Evolutionary conservation across 2,113 vertebrate genomes (phyloP).

Genomic region (Neogobius melanostomus): DNA sequence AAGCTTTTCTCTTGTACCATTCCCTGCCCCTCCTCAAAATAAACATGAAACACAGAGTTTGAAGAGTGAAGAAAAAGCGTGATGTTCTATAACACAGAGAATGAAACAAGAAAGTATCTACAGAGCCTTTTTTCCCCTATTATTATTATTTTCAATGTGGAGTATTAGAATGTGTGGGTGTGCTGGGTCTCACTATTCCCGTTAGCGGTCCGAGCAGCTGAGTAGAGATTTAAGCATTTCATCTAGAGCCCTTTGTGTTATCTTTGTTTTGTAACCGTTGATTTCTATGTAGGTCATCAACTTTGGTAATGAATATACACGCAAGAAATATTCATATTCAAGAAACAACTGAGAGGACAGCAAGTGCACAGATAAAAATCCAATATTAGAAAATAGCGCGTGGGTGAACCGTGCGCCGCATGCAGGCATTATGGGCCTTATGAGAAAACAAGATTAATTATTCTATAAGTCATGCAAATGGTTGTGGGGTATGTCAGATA

Average conservation of each 20-base stretch:
- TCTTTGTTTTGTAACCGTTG: constrained; percentile 41
- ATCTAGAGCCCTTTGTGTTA: constrained; percentile 40
- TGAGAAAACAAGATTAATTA: constrained; percentile 14
- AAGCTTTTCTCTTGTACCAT: constrained; percentile 68
- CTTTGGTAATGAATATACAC: constrained; percentile 48
- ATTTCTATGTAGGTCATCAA: constrained; percentile 50
- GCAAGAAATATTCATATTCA: constrained; percentile 36
- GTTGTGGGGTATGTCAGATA: constrained; percentile 8
- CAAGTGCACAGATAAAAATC: constrained; percentile 50
- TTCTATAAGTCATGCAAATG: constrained; percentile 13
- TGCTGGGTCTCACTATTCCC: constrained; percentile 56
- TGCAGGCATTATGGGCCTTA: constrained; percentile 12
- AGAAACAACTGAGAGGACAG: constrained; percentile 32
- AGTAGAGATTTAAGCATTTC: constrained; percentile 46
- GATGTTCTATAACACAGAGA: constrained; percentile 53
- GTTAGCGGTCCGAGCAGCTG: constrained; percentile 44
- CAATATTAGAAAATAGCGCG: constrained; percentile 34
- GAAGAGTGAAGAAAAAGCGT: constrained; percentile 66
- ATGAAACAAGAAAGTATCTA: constrained; percentile 31
- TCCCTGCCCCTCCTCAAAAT: constrained; percentile 55
- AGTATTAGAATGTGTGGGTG: constrained; percentile 70
- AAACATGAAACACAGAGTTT: constrained; percentile 73
- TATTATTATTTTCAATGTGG: constrained; percentile 25
- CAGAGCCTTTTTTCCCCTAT: constrained; percentile 15
- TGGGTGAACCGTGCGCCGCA: constrained; percentile 38